These are phyloP conservation scores for Drosophila kikkawai DNA, from an alignment of 1,140 invertebrate genomes.

Conservation along the genomic window DNA sequence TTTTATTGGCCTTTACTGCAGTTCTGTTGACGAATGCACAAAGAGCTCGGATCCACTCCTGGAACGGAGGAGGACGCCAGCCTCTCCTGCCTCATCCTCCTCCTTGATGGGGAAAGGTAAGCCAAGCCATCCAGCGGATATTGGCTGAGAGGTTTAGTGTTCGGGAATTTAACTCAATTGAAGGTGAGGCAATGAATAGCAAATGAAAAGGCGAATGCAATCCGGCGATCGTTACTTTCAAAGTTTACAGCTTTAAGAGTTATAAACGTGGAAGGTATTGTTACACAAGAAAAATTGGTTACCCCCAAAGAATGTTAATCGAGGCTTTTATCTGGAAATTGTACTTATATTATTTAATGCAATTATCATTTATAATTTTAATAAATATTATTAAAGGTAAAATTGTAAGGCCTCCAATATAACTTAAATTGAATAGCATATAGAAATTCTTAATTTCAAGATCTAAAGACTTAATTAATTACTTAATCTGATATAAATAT, in stretches of 20 bases:
- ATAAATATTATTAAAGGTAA: not conserved
- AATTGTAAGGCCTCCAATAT: not conserved
- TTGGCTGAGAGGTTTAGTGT: slow-evolving; percentile 64
- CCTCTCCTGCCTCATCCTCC: not conserved
- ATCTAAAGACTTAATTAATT: too few species aligned
- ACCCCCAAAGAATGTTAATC: slow-evolving; percentile 13
- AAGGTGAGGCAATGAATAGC: slow-evolving; percentile 72
- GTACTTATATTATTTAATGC: not conserved
- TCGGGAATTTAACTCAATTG: slow-evolving; percentile 59
- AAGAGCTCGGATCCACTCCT: slow-evolving; percentile 34
- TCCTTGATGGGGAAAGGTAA: slow-evolving; percentile 10
- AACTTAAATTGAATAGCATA: not conserved
- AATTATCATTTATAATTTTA: not conserved
- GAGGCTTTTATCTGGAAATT: not conserved
- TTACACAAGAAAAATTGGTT: slow-evolving; percentile 1
- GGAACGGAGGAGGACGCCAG: slow-evolving; percentile 27
- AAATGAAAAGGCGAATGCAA: slow-evolving; percentile 56
- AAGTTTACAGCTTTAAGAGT: slow-evolving; percentile 34
- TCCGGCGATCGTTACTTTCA: slow-evolving; percentile 34
- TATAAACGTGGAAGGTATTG: slow-evolving; percentile 23
- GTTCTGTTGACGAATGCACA: slow-evolving; percentile 72
- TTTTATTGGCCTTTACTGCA: slow-evolving; percentile 82
- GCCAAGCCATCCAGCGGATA: slow-evolving; percentile 50
- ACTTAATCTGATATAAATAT: too few species aligned
- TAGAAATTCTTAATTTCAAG: too few species aligned